These are phyloP conservation scores for Ceratina japonica DNA, from an alignment of 1,140 invertebrate genomes.

Conservation along the genomic window DNA sequence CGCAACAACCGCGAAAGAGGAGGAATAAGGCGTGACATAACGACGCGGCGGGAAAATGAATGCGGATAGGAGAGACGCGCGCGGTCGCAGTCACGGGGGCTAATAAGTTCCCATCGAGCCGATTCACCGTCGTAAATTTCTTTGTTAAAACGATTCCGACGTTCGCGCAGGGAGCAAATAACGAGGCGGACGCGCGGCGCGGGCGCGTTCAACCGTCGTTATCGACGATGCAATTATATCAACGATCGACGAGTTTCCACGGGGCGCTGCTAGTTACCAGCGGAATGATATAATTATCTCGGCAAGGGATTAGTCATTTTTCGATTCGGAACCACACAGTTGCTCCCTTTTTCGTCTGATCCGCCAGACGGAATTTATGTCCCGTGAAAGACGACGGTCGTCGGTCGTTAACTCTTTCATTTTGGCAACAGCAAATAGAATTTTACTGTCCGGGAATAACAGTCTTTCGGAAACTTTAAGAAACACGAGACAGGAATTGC, in stretches of 20 bases:
- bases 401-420: too few relatives aligned
- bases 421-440: too few relatives aligned
- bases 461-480: too few relatives aligned
- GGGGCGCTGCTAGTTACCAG: constrained; percentile 35
- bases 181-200: not conserved
- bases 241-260: constrained; percentile 29
- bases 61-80: not conserved
- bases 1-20: not conserved
- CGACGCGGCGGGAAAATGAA: not conserved
- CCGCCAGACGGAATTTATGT: not conserved
- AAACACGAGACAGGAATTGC: too few relatives aligned
- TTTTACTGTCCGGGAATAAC: too few relatives aligned
- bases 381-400: not conserved
- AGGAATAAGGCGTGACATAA: not conserved
- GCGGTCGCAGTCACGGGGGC: not conserved
- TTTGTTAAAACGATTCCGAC: constrained; percentile 36
- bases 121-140: constrained; percentile 49
- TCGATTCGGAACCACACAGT: not conserved
- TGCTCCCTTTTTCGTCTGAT: not conserved
- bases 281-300: constrained; percentile 46
- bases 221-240: constrained; percentile 59
- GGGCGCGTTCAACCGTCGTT: constrained; percentile 3
- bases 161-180: constrained; percentile 38
- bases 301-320: constrained; percentile 14
- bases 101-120: constrained; percentile 44